Evolutionary conservation across 2,113 vertebrate genomes (phyloP).

Genomic region (Phyllostomus hastatus): DNA sequence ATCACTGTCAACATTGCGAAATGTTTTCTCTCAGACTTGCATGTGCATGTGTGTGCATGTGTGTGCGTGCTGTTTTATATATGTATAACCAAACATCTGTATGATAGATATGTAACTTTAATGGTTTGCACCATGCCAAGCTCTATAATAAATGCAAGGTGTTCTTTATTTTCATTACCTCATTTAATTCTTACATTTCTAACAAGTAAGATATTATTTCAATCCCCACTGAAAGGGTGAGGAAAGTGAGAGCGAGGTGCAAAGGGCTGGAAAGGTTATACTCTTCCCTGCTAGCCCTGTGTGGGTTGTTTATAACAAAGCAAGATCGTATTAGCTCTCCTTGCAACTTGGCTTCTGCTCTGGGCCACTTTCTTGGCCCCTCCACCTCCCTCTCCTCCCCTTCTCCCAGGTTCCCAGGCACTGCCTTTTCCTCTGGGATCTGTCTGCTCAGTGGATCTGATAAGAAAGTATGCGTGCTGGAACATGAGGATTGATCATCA

Average conservation of each 20-base stretch:
- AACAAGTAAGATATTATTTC: not conserved
- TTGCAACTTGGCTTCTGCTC: not conserved
- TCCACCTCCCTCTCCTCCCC: not conserved
- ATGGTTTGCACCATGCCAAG: not conserved
- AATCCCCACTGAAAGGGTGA: not conserved
- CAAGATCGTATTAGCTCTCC: not conserved
- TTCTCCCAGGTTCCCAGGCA: not conserved
- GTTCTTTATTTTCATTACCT: conserved; percentile 18
- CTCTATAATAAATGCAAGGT: not conserved
- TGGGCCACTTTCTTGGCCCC: not conserved
- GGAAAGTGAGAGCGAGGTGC: not conserved
- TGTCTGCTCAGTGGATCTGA: not conserved
- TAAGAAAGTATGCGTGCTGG: not conserved
- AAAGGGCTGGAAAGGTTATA: not conserved
- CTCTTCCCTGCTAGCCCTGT: not conserved
- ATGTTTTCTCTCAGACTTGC: not conserved
- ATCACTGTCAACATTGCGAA: not conserved
- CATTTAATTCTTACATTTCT: not conserved
- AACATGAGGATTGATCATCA: not conserved
- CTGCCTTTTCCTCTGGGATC: not conserved
- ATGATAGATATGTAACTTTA: not conserved
- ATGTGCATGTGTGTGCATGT: not conserved
- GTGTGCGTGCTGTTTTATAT: not conserved
- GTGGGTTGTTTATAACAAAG: not conserved
- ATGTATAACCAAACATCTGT: not conserved